Conservation (phyloP, 2,888 invertebrate genomes). For the Agrilus cyanescens region DNA sequence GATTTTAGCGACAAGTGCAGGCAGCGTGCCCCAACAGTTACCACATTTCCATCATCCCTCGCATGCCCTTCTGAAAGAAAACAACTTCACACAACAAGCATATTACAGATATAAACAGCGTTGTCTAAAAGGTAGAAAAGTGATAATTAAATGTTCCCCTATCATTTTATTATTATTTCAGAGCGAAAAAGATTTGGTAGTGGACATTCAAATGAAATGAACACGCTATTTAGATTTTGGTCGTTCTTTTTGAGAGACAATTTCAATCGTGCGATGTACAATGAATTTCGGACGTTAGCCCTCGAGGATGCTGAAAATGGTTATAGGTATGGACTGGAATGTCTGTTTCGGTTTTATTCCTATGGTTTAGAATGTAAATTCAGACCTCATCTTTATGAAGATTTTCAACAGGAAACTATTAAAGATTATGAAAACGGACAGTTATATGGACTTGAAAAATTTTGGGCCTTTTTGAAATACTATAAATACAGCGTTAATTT, state of each 20-base stretch:
- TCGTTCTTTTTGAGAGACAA: constrained; percentile 98
- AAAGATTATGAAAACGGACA: constrained; percentile 86
- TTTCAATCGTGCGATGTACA: constrained; percentile 96
- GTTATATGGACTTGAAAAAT: constrained; percentile 96
- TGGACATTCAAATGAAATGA: constrained; percentile 98
- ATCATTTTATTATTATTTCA: constrained; percentile 23
- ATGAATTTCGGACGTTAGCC: constrained; percentile 87
- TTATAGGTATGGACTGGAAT: constrained; percentile 78
- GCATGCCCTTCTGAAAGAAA: constrained; percentile 86
- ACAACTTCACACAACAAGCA: constrained; percentile 95
- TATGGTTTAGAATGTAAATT: constrained; percentile 96
- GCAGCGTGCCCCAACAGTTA: constrained; percentile 68
- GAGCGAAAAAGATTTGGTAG: constrained; percentile 88
- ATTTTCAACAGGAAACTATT: constrained; percentile 89
- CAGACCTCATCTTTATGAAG: constrained; percentile 86
- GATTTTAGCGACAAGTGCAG: constrained; percentile 55
- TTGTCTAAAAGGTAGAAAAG: constrained; percentile 69
- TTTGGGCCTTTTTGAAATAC: constrained; percentile 98
- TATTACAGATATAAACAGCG: constrained; percentile 93
- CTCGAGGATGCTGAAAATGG: constrained; percentile 85
- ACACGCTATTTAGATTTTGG: constrained; percentile 98
- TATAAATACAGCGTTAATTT: constrained; percentile 70
- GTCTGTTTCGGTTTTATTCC: constrained; percentile 91
- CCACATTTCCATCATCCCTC: constrained; percentile 94
- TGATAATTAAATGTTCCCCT: neutral